Evolutionary conservation across 2,888 invertebrate species (phyloP).

Genomic region (Limenitis camilla): DNA sequence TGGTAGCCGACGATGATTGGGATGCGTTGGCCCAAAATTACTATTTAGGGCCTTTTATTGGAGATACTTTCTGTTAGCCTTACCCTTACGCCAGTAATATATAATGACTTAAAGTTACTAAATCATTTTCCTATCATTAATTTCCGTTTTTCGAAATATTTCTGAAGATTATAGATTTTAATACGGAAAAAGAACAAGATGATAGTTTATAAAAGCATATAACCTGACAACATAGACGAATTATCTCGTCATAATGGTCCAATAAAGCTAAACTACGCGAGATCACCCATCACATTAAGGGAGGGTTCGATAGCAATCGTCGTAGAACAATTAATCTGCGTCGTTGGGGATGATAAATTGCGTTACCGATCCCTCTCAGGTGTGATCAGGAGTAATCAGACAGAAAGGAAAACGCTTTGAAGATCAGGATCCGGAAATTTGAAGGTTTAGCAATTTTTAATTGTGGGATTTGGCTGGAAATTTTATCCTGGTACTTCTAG

Average conservation of each 20-base stretch:
- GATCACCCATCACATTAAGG: slow-evolving; percentile 18
- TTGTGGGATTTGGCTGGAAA: background rate
- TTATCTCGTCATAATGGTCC: background rate
- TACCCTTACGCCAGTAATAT: too few species aligned
- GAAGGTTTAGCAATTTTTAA: slow-evolving; percentile 1
- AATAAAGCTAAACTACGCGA: slow-evolving; percentile 12
- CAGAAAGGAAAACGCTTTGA: slow-evolving; percentile 35
- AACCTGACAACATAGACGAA: background rate
- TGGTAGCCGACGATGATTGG: too few species aligned
- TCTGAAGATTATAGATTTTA: too few species aligned
- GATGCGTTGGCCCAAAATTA: too few species aligned
- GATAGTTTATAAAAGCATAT: too few species aligned
- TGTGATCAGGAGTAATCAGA: slow-evolving; percentile 43
- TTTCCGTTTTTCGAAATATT: too few species aligned
- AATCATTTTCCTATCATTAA: too few species aligned
- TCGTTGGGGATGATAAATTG: slow-evolving; percentile 47
- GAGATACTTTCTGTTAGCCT: too few species aligned
- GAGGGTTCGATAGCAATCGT: slow-evolving; percentile 29
- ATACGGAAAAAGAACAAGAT: too few species aligned
- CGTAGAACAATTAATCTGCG: slow-evolving; percentile 42
- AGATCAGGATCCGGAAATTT: slow-evolving; percentile 11
- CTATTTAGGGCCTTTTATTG: too few species aligned
- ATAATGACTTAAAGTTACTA: too few species aligned
- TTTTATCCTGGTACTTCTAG: too few species aligned
- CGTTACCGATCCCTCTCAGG: slow-evolving; percentile 41